phyloP scores from a whole-genome alignment of 2,113 vertebrate genomes.

The Salminus brasiliensis region DNA sequence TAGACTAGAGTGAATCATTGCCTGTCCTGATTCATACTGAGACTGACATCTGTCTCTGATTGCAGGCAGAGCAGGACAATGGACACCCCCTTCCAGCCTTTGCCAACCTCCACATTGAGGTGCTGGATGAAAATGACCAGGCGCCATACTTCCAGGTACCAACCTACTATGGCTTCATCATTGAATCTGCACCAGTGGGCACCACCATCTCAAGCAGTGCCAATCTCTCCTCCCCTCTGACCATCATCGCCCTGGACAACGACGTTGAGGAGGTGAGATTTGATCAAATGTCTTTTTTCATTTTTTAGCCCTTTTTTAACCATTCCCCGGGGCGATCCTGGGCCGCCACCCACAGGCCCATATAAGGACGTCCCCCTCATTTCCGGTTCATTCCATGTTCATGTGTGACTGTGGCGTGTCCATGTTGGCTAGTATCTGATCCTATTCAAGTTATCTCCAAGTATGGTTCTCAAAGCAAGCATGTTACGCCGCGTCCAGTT shows the following conservation, averaged over 20 bases:
- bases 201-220: constrained; percentile 81
- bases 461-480: too few relatives aligned
- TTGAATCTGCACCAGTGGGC: constrained; percentile 90
- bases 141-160: constrained; percentile 88
- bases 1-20: too few relatives aligned
- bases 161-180: constrained; percentile 89
- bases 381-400: too few relatives aligned
- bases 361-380: too few relatives aligned
- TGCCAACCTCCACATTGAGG: constrained; percentile 92
- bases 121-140: constrained; percentile 96
- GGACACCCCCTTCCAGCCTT: constrained; percentile 95
- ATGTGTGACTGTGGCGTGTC: too few relatives aligned
- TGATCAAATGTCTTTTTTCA: neutral
- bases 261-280: constrained; percentile 90
- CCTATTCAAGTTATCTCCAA: too few relatives aligned
- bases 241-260: constrained; percentile 89
- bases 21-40: neutral
- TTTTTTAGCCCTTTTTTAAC: neutral
- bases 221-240: constrained; percentile 82
- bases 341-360: too few relatives aligned
- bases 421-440: too few relatives aligned
- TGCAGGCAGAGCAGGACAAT: constrained; percentile 95
- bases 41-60: constrained; percentile 5
- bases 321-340: too few relatives aligned
- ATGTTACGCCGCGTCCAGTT: too few relatives aligned